These are phyloP conservation scores for Drosophila phalerata DNA, from an alignment of 2,888 invertebrate genomes.

Conservation along the genomic window DNA sequence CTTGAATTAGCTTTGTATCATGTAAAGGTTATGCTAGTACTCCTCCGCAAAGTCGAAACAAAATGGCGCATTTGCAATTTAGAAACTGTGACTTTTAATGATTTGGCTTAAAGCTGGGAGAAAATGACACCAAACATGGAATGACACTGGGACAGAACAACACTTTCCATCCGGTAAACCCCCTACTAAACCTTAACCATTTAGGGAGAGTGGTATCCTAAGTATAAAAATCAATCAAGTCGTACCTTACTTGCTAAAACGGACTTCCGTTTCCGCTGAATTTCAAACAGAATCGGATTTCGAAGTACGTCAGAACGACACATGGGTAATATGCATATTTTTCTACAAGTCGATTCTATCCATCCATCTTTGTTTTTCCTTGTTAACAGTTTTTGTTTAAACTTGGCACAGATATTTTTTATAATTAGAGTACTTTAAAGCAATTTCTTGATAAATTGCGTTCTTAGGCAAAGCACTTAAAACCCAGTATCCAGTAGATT, in stretches of 20 bases:
- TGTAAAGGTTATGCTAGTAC: constrained; percentile 31
- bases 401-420: not conserved
- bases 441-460: not conserved
- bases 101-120: constrained; percentile 1
- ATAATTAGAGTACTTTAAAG: not conserved
- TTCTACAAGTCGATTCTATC: not conserved
- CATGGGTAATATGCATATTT: not conserved
- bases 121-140: constrained; percentile 1
- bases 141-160: not conserved
- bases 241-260: constrained; percentile 14
- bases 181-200: not conserved
- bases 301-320: constrained; percentile 4
- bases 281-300: constrained; percentile 9
- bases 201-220: not conserved
- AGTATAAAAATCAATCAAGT: constrained; percentile 11
- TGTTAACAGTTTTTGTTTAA: not conserved
- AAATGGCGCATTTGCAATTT: constrained; percentile 34
- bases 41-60: constrained; percentile 7
- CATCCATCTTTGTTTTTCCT: not conserved
- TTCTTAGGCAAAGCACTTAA: not conserved
- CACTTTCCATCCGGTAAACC: constrained; percentile 1
- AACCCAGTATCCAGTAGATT: not conserved
- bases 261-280: constrained; percentile 21
- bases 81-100: constrained; percentile 20
- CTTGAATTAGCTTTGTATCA: constrained; percentile 36